Evolutionary conservation across 2,797 vertebrate genomes (phyloP).

Genomic region (Rhincodon typus): DNA sequence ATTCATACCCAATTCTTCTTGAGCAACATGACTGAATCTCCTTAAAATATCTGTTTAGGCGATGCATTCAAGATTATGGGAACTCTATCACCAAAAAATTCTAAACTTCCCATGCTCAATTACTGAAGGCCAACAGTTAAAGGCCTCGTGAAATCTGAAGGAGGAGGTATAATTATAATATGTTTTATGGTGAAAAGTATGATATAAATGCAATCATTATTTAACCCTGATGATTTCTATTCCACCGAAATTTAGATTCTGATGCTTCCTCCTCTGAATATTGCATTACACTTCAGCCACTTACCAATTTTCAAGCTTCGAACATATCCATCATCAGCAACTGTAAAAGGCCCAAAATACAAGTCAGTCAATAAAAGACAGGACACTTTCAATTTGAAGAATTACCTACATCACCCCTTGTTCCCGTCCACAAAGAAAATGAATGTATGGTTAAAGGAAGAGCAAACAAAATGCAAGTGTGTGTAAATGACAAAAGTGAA

Average conservation of each 20-base stretch:
- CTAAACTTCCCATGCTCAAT: not conserved
- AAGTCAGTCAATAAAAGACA: not conserved
- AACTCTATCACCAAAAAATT: not conserved
- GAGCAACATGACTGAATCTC: not conserved
- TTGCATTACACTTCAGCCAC: not conserved
- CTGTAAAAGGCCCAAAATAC: conserved; percentile 26
- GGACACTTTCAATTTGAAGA: not conserved
- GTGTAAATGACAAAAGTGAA: not conserved
- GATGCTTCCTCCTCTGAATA: not conserved
- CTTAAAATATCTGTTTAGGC: not conserved
- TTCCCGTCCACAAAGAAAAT: not conserved
- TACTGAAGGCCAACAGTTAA: no score
- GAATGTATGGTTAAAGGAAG: not conserved
- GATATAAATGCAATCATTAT: not conserved
- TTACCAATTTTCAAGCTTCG: conserved; percentile 25
- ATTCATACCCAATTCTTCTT: not conserved
- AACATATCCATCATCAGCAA: conserved; percentile 9
- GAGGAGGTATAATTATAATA: no score
- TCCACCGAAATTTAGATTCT: not conserved
- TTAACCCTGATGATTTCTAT: not conserved
- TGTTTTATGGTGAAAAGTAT: not conserved
- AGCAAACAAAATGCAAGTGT: not conserved
- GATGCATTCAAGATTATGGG: not conserved
- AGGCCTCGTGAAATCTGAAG: no score
- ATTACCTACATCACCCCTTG: not conserved